These are phyloP conservation scores for Brachystomella parvula DNA, from an alignment of 1,140 invertebrate species.

Conservation along the genomic window DNA sequence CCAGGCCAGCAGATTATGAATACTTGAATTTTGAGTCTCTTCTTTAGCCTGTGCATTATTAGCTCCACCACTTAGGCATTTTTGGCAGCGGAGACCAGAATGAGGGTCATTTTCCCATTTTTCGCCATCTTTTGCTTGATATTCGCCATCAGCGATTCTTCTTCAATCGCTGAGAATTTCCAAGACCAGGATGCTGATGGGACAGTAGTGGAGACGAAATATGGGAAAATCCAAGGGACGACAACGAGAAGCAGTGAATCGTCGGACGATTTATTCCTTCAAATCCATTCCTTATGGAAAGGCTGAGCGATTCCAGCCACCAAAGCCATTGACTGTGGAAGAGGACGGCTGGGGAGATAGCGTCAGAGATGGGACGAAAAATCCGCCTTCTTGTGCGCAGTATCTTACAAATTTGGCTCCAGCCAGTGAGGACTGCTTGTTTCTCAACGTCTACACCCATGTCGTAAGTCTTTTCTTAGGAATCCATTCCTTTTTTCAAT, in stretches of 20 bases:
- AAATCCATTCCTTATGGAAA: conserved; percentile 16
- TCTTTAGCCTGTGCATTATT: no score
- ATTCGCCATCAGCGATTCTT: no score
- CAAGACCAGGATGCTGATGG: not conserved
- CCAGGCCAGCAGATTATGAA: no score
- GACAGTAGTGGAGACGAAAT: not conserved
- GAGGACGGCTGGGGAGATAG: conserved; percentile 41
- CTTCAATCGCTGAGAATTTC: not conserved
- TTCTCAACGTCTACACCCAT: conserved; percentile 52
- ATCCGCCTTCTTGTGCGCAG: conserved; percentile 42
- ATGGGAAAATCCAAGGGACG: not conserved
- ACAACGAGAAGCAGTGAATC: not conserved
- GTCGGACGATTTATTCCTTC: conserved; percentile 5
- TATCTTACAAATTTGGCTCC: conserved; percentile 40
- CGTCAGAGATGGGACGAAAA: conserved; percentile 42
- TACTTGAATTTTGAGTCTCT: no score
- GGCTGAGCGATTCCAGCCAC: conserved; percentile 29
- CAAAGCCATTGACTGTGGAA: conserved; percentile 29
- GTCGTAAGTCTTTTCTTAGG: conserved; percentile 44
- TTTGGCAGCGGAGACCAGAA: no score
- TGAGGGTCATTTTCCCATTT: no score
- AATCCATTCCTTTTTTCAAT: conserved; percentile 49
- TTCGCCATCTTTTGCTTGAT: no score
- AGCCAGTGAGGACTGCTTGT: conserved; percentile 55
- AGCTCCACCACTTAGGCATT: no score